Evolutionary conservation across 2,797 vertebrate genomes (phyloP), one percentile per base, ranked within the genome.

Genomic region (Lemur catta): DNA sequence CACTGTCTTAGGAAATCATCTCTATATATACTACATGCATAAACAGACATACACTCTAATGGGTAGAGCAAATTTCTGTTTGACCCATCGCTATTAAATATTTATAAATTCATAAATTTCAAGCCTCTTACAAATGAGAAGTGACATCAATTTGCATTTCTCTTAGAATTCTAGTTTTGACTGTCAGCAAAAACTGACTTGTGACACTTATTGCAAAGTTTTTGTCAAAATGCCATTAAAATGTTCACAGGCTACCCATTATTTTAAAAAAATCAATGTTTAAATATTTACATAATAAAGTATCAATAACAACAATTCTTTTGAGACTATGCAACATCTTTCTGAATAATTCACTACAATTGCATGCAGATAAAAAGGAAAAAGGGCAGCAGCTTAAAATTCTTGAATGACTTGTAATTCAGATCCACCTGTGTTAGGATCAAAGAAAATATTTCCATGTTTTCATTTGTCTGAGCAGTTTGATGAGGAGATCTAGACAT

Each of bases 271-370:
- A 80, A 50, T 88, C 33, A 90, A 7, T 33, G 14, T 96, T 95
- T 97, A 97, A 69, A 61, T 97, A 97, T 98, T 97, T 95, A 95
- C 59, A 87, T 96, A 96, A 95, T 84, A 96, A 97, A 95, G 61
- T 7, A 81, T 93, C 86, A 92, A 46, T 76, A 96, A 90, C 24
- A 96, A 94, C 81, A 97, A 89, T 93, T 97, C 90, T 61, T 96
- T 75, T 63, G 75, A 93, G 50, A 88, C n/a, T 46, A 46, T 86
- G 28, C 14, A 65, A 10, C 46, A 48, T 76, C 91, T 79, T 94
- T 89, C 69, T 97, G 63, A 98, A 91, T 92, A 93, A 97, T 96
- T 98, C 93, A 97, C 81, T 79, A 75, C 57, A 91, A 82, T 95
- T 95, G 90, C 59, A 81, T 22, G 69, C 6, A 95, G 78, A 79